Evolutionary conservation across 2,888 invertebrate genomes (phyloP).

Genomic region (Ischnus inquisitorius): DNA sequence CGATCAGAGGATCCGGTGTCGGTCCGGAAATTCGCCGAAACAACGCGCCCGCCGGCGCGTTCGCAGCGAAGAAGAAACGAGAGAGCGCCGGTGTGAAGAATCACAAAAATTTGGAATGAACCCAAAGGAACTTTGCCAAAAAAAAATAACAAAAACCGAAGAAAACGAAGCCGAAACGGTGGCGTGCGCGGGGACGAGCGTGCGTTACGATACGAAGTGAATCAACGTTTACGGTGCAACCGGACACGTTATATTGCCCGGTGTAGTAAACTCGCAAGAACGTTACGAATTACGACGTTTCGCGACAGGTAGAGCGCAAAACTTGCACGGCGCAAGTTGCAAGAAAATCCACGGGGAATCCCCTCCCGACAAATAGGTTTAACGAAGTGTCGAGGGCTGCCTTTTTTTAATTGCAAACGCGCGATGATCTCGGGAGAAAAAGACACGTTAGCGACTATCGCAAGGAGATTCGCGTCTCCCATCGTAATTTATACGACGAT

Average conservation of each 20-base stretch:
- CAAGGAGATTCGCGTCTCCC: constrained; percentile 23
- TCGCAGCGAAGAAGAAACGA: constrained; percentile 26
- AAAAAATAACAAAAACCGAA: constrained; percentile 25
- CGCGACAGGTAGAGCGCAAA: constrained; percentile 23
- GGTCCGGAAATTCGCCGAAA: constrained; percentile 41
- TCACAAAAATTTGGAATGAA: constrained; percentile 68
- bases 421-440: constrained; percentile 30
- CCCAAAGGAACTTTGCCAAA: constrained; percentile 67
- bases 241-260: constrained; percentile 46
- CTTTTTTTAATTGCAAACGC: constrained; percentile 19
- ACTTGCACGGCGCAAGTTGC: neutral
- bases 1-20: constrained; percentile 49
- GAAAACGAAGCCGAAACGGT: neutral
- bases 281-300: constrained; percentile 13
- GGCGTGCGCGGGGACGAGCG: constrained; percentile 33
- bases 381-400: constrained; percentile 26
- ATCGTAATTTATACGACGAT: constrained; percentile 13
- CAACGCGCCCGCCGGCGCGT: constrained; percentile 18
- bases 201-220: constrained; percentile 53
- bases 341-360: neutral
- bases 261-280: constrained; percentile 47
- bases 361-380: neutral
- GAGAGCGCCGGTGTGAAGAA: constrained; percentile 38
- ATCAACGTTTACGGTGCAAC: constrained; percentile 55
- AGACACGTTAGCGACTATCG: constrained; percentile 31